Percentiles rank a stretch among this genome's conserved stretches.
These are phyloP conservation scores for Caenorhabditis sp. DNA, from an alignment of 2,888 invertebrate genomes.

Conservation along the genomic window DNA sequence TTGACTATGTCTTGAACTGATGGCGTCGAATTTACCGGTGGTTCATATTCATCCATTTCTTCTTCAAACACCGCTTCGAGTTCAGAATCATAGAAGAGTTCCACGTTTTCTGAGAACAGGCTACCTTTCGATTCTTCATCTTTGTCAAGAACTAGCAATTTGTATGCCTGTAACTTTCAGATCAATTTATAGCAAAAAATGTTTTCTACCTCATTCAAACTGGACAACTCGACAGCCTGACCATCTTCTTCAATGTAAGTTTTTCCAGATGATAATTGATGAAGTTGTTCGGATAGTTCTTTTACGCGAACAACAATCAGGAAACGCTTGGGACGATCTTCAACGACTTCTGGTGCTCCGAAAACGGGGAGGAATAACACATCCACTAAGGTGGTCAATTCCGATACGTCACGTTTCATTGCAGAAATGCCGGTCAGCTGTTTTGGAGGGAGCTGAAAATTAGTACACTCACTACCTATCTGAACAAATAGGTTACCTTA, in stretches of 20 bases:
- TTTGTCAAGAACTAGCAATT: slow-evolving; percentile 12
- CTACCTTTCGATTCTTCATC: slow-evolving; percentile 16
- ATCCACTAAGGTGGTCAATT: slow-evolving; percentile 21
- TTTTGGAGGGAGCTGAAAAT: slow-evolving; percentile 24
- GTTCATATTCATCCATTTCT: background rate
- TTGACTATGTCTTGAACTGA: background rate
- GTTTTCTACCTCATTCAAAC: slow-evolving; percentile 14
- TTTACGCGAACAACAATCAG: slow-evolving; percentile 37
- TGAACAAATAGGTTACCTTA: slow-evolving; percentile 10
- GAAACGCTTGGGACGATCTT: slow-evolving; percentile 6
- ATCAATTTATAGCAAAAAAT: slow-evolving; percentile 1
- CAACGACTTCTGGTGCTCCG: background rate
- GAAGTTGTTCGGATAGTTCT: slow-evolving; percentile 25
- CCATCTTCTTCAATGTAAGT: slow-evolving; percentile 31
- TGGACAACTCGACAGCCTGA: slow-evolving; percentile 17
- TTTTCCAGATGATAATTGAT: slow-evolving; percentile 37
- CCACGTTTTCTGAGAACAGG: slow-evolving; percentile 5
- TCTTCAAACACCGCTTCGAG: slow-evolving; percentile 13
- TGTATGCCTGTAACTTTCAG: slow-evolving; percentile 9
- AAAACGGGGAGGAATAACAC: slow-evolving; percentile 29
- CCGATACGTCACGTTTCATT: slow-evolving; percentile 32
- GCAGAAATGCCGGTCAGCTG: slow-evolving; percentile 28
- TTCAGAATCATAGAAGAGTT: slow-evolving; percentile 10
- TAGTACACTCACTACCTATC: background rate
- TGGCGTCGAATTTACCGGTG: too few relatives aligned